Evolutionary conservation across 1,140 invertebrate species (phyloP).

Genomic region (Cheumatopsyche charites): DNA sequence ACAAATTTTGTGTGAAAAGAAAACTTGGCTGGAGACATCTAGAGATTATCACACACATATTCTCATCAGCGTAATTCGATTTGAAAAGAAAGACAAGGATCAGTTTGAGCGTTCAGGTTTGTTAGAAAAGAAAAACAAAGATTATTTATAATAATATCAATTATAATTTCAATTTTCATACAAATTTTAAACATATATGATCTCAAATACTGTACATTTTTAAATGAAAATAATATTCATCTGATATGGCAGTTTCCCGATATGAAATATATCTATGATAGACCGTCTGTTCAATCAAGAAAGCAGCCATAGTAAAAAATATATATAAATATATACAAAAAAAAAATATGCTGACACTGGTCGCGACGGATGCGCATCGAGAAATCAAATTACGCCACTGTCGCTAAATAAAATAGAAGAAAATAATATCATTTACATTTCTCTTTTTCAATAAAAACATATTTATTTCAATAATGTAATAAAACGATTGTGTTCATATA

Average conservation of each 20-base stretch:
- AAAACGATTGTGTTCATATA: constrained; percentile 40
- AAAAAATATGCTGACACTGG: constrained; percentile 48
- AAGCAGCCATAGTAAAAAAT: constrained; percentile 48
- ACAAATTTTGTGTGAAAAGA: no score
- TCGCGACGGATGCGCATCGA: constrained; percentile 43
- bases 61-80: no score
- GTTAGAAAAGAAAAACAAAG: background rate
- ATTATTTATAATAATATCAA: constrained; percentile 56
- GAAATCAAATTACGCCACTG: background rate
- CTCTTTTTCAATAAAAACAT: constrained; percentile 1
- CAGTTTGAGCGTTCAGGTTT: background rate
- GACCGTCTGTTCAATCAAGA: constrained; percentile 48
- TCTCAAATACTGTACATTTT: constrained; percentile 72
- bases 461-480: constrained; percentile 26
- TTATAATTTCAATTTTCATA: constrained; percentile 68
- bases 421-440: constrained; percentile 25
- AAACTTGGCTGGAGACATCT: no score
- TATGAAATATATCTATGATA: constrained; percentile 59
- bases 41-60: no score
- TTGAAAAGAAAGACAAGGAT: no score
- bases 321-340: constrained; percentile 49
- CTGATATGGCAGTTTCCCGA: constrained; percentile 69
- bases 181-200: constrained; percentile 69
- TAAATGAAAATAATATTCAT: constrained; percentile 60
- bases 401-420: background rate